Percentiles rank a stretch among this genome's conserved stretches.
Conservation (phyloP, 2,113 vertebrate species). For the Vulpes vulpes region DNA sequence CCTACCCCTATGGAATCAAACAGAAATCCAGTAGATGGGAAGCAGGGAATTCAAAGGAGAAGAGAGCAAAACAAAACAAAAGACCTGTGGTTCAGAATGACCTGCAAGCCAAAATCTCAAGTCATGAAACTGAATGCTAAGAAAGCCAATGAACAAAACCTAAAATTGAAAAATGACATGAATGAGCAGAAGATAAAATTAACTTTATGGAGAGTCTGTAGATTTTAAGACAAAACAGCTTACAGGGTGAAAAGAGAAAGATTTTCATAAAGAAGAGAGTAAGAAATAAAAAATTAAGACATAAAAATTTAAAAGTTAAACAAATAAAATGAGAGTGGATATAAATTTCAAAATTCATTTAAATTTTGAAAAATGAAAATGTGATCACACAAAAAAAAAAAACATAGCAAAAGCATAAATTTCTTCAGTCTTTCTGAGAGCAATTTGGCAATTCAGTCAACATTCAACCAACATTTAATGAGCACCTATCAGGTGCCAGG, state of each 20-base stretch:
- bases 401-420: background rate
- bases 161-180: background rate
- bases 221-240: background rate
- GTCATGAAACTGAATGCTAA: accelerated
- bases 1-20: accelerated
- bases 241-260: background rate
- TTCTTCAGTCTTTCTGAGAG: background rate
- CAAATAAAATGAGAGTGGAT: background rate
- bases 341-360: background rate
- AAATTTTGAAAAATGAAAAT: background rate
- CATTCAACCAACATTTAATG: background rate
- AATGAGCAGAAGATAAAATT: background rate
- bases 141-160: background rate
- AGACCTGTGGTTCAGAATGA: background rate
- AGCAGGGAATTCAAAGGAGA: accelerated
- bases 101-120: background rate
- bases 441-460: background rate
- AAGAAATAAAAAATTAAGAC: background rate
- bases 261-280: background rate
- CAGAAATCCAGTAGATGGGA: background rate
- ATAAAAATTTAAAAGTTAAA: background rate
- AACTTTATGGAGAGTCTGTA: background rate
- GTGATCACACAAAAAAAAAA: background rate
- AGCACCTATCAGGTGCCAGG: background rate
- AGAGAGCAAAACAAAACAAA: background rate